Evolutionary conservation across 2,888 invertebrate species (phyloP).

Genomic region (Ceratothoa steindachneri): DNA sequence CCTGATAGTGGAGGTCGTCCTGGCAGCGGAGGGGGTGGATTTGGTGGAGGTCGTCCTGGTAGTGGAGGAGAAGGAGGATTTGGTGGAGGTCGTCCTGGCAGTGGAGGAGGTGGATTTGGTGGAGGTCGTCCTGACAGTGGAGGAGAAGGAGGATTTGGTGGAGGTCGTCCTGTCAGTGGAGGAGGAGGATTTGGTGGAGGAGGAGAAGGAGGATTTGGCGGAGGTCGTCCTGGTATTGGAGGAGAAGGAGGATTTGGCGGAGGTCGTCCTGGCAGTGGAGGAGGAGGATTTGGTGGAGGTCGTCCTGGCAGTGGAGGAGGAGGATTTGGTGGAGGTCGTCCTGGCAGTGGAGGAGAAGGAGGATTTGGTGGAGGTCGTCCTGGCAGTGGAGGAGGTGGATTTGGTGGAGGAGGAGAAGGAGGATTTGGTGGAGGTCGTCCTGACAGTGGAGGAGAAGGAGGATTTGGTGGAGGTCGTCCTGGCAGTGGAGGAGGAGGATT

Average conservation of each 20-base stretch:
- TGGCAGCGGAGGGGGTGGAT: not conserved
- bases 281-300: not conserved
- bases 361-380: not conserved
- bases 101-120: not conserved
- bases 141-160: not conserved
- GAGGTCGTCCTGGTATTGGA: not conserved
- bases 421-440: not conserved
- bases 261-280: not conserved
- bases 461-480: constrained; percentile 46
- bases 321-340: constrained; percentile 11
- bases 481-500: constrained; percentile 1
- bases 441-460: not conserved
- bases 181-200: constrained; percentile 6
- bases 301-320: constrained; percentile 4
- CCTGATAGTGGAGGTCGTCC: constrained; percentile 14
- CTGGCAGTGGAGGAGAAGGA: not conserved
- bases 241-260: not conserved
- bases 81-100: not conserved
- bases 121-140: not conserved
- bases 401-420: not conserved
- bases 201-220: not conserved
- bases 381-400: not conserved
- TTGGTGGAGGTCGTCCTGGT: constrained; percentile 7
- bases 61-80: not conserved
- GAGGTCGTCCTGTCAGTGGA: constrained; percentile 46